These are phyloP conservation scores for Chlorodrepanis virens DNA, from an alignment of 2,113 vertebrate genomes.

Conservation along the genomic window DNA sequence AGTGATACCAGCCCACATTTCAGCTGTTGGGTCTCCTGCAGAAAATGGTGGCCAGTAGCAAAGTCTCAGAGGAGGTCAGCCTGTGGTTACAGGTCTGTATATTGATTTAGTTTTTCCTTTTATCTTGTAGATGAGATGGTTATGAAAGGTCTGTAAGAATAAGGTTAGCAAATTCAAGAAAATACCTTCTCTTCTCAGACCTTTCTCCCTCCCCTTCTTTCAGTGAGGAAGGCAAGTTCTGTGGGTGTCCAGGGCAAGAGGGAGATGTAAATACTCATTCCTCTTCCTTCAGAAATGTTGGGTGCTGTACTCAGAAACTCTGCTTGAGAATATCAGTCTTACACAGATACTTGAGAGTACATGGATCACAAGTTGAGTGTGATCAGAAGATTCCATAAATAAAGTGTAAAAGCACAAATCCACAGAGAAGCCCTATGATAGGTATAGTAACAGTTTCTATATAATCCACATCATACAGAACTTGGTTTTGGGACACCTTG, in stretches of 20 bases:
- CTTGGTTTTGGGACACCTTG: not conserved
- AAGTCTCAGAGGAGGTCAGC: not conserved
- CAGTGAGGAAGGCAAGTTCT: not conserved
- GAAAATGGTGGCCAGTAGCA: not conserved
- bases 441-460: not conserved
- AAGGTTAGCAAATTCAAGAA: not conserved
- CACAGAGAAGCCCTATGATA: not conserved
- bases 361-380: not conserved
- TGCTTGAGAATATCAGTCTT: not conserved
- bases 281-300: not conserved
- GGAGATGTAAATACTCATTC: not conserved
- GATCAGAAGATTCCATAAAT: not conserved
- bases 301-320: not conserved
- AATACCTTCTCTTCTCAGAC: not conserved
- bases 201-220: not conserved
- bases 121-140: not conserved
- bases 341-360: not conserved
- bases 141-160: not conserved
- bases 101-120: not conserved
- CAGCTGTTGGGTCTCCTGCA: not conserved
- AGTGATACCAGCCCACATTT: not conserved
- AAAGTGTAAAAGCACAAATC: not conserved
- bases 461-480: not conserved
- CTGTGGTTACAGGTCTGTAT: not conserved
- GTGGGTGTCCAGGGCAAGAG: not conserved